Evolutionary conservation across 2,888 invertebrate species (phyloP).

Genomic region (Nymphalis urticae): DNA sequence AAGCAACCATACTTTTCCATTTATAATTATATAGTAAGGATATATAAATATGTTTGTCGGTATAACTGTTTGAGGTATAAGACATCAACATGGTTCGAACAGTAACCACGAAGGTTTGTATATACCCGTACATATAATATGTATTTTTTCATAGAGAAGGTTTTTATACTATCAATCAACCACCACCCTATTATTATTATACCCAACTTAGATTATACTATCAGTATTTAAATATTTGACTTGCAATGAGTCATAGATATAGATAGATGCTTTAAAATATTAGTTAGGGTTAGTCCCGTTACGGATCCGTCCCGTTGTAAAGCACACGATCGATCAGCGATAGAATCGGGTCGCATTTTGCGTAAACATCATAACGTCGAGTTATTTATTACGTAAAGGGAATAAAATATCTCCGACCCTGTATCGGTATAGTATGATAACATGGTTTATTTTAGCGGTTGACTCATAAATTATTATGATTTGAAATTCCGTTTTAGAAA

Average conservation of each 20-base stretch:
- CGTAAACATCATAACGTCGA: conserved; percentile 42
- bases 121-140: no score
- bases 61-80: no score
- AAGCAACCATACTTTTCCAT: no score
- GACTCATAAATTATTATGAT: conserved; percentile 27
- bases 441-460: conserved; percentile 31
- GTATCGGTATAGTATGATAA: conserved; percentile 33
- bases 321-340: conserved; percentile 27
- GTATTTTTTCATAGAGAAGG: no score
- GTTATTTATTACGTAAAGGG: conserved; percentile 41
- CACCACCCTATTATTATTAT: no score
- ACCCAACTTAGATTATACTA: no score
- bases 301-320: conserved; percentile 24
- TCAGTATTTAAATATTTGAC: not conserved
- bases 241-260: not conserved
- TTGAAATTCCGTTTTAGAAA: conserved; percentile 24
- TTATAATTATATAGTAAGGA: no score
- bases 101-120: no score
- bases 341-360: conserved; percentile 35
- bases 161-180: no score
- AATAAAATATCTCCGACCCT: conserved; percentile 37
- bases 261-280: conserved; percentile 2
- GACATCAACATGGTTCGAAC: no score
- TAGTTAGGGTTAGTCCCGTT: conserved; percentile 21
- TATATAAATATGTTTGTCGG: no score